These are phyloP conservation scores for Vollenhovia emeryi DNA, from an alignment of 1,140 invertebrate species.

Conservation along the genomic window DNA sequence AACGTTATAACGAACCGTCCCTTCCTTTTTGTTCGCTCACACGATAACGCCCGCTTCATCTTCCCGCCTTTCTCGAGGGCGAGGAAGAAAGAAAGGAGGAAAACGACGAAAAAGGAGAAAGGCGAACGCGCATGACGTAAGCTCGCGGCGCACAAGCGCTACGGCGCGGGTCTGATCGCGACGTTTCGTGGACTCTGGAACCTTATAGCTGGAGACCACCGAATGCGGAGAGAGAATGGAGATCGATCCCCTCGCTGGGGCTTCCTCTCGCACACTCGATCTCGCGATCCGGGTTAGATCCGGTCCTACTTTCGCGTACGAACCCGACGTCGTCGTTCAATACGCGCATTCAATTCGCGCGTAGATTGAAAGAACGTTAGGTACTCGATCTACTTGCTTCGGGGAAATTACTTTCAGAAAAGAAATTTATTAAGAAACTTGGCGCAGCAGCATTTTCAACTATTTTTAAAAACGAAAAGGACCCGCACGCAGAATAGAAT, in stretches of 20 bases:
- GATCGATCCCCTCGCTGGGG: not conserved
- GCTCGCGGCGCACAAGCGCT: not conserved
- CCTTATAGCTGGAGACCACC: not conserved
- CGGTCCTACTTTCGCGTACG: not conserved
- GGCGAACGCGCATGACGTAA: not conserved
- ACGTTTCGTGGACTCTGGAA: slow-evolving; percentile 36
- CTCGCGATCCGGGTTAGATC: not conserved
- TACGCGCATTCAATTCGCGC: not conserved
- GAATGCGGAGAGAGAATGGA: slow-evolving; percentile 22
- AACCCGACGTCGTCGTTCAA: not conserved
- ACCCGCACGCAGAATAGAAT: too few species aligned
- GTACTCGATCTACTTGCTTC: not conserved
- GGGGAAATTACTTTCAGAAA: too few species aligned
- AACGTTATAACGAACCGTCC: slow-evolving; percentile 31
- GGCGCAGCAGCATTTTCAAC: too few species aligned
- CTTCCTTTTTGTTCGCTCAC: slow-evolving; percentile 22
- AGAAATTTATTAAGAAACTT: too few species aligned
- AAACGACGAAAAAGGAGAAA: slow-evolving; percentile 2
- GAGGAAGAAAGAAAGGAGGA: not conserved
- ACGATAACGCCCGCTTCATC: slow-evolving; percentile 25
- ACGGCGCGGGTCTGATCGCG: not conserved
- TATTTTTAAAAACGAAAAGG: too few species aligned
- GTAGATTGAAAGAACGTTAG: not conserved
- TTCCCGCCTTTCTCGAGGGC: not conserved
- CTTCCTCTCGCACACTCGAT: not conserved